Base-by-base conservation (phyloP, 2,888 invertebrate genomes). In the Amblyjoppa proteus region DNA sequence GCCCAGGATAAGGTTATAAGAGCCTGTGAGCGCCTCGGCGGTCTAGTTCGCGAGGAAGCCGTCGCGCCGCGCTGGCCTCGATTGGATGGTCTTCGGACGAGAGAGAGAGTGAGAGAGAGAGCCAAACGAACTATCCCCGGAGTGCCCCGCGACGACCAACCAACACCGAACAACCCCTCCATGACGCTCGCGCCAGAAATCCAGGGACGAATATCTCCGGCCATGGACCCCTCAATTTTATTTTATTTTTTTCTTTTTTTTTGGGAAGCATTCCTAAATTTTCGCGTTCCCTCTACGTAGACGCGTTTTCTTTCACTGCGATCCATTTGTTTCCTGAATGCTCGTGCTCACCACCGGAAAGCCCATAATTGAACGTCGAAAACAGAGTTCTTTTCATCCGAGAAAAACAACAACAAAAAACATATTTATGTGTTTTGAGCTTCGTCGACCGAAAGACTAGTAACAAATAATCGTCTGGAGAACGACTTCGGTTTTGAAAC, bases 31-130 rank as follows among this genome's bases (percentile, higher is more conserved):
- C 75, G 84, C 76, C 74, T 78, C 81, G 77, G 87, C 88, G 53
- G 82, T 88, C 81, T 89, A 88, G 90, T 90, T 89, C 89, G 79
- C 80, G 82, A 84, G 83, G 89, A 89, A 90, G 87, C 86, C 92
- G 91, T 87, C 88, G 90, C 88, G 91, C 88, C 91, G 92, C 93
- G 92, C 93, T 92, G 89, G 61, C 56, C 51, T 74, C 66, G 61
- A 69, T 75, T 34, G 53, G 45, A 28, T 31, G 45, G 74, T 66
- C 70, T 49, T 58, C 34, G 56, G 68, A 73, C 68, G 70, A 86
- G 87, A 82, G 84, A 61, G 79, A 87, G 87, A 89, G 53, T 51
- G 70, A 86, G 87, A 82, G 84, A 61, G 79, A 87, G 87, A 89
- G 53, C 87, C 83, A 82, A 86, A 88, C 82, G 84, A 85, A 74